Evolutionary conservation across 2,888 invertebrate species (phyloP), one percentile per base, ranked within the genome.

Genomic region (Pseudolycoriella hygida): DNA sequence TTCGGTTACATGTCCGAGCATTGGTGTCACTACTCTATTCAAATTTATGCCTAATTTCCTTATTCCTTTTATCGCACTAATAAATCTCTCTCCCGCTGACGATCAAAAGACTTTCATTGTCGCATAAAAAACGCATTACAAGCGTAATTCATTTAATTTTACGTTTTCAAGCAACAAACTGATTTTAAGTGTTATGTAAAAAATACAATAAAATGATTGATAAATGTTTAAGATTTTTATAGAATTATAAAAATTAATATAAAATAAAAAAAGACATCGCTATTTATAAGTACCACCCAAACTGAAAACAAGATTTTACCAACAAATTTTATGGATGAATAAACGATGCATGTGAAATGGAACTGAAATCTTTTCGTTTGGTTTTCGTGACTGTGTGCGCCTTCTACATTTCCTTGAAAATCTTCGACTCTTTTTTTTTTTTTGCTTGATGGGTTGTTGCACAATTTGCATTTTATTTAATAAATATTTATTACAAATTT

Each of bases 311-410:
- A 25, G 25, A 34, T 34, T 34, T 34, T 34, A 34, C 34, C 34
- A 34, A 34, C 34, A 34, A 25, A 34, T 34, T 34, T 14, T 34
- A 34, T 34, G 34, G 34, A 34, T 34, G 34, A 34, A 34, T 34
- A 34, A 34, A 34, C 34, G 34, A 34, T 34, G 34, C 34, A 34
- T 34, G 34, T 34, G 34, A 34, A 34, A 34, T 34, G 34, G 15
- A 34, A 34, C 5, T 25, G 25, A 25, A 25, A 6, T 25, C 25
- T 25, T 25, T 25, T 25, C 25, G 25, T 25, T 25, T 25, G 25
- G 25, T 25, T 25, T 25, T 25, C 25, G 8, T 25, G 8, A 25
- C 25, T 25, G 25, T n/a, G n/a, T 25, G 8, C 25, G 25, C 25
- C 25, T 25, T 8, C 4, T 25, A 8, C 17, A 43, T 32, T 31